Percentiles rank a stretch among this genome's conserved stretches.
Evolutionary conservation across 2,797 vertebrate genomes (phyloP).

Genomic region (Paramormyrops hopkinsi): DNA sequence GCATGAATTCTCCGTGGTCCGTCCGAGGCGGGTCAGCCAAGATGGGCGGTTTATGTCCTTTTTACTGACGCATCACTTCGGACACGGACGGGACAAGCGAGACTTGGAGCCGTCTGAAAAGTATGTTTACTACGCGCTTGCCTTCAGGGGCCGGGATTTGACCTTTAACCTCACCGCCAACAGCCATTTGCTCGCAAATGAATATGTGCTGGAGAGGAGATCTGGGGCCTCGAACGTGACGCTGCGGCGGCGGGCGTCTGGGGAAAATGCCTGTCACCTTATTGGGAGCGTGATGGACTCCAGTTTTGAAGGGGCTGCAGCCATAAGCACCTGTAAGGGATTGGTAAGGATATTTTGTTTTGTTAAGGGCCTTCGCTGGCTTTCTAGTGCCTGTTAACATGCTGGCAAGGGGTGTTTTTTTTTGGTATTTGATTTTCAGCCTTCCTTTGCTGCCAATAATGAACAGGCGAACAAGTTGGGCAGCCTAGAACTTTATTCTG

Average conservation of each 20-base stretch:
- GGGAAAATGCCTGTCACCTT: slow-evolving; percentile 68
- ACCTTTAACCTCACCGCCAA: slow-evolving; percentile 77
- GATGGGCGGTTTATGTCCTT: slow-evolving; percentile 76
- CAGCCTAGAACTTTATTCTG: neutral
- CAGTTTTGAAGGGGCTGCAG: slow-evolving; percentile 57
- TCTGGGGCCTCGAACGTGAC: slow-evolving; percentile 59
- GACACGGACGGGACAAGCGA: slow-evolving; percentile 57
- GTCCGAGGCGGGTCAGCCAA: slow-evolving; percentile 69
- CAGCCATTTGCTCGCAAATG: slow-evolving; percentile 64
- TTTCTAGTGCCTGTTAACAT: neutral
- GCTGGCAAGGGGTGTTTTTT: neutral
- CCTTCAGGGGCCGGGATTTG: slow-evolving; percentile 60
- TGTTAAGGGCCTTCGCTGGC: neutral
- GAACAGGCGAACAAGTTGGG: neutral
- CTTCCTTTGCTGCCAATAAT: neutral
- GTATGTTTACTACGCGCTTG: slow-evolving; percentile 73
- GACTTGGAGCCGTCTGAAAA: slow-evolving; percentile 46
- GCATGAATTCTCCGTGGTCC: slow-evolving; percentile 66
- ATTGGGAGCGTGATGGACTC: slow-evolving; percentile 64
- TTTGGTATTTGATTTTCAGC: neutral
- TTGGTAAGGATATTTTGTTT: slow-evolving; percentile 69
- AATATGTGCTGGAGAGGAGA: slow-evolving; percentile 76
- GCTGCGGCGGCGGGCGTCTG: slow-evolving; percentile 38
- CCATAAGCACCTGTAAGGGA: slow-evolving; percentile 81
- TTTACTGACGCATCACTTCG: slow-evolving; percentile 59